These are phyloP conservation scores for Scytalopus superciliaris DNA, from an alignment of 2,113 vertebrate species.

Conservation along the genomic window DNA sequence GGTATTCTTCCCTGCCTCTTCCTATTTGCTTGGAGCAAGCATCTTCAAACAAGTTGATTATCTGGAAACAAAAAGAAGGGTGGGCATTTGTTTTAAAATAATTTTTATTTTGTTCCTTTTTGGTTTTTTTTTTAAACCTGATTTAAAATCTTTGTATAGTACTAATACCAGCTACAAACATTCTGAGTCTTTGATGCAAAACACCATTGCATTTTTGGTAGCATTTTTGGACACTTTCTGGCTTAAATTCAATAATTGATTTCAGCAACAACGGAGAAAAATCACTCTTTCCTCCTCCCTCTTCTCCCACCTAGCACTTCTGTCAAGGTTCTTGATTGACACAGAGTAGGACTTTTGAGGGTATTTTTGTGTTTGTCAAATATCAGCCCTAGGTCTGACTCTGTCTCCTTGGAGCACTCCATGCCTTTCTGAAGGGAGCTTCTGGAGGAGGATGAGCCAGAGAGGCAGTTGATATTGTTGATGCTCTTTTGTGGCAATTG, in stretches of 20 bases:
- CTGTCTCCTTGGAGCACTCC: not conserved
- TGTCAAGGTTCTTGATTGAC: not conserved
- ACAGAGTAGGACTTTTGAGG: conserved; percentile 12
- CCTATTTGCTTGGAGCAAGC: fast-evolving
- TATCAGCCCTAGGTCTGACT: not conserved
- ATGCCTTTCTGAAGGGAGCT: not conserved
- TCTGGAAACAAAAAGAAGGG: not conserved
- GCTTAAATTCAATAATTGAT: not conserved
- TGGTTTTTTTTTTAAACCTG: not conserved
- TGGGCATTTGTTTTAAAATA: not conserved
- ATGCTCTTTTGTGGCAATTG: not conserved
- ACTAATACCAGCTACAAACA: not conserved
- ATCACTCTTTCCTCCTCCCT: not conserved
- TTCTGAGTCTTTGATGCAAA: not conserved
- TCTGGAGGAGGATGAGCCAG: not conserved
- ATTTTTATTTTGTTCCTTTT: not conserved
- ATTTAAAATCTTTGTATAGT: not conserved
- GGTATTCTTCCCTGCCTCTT: fast-evolving
- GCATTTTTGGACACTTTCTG: not conserved
- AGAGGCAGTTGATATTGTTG: not conserved
- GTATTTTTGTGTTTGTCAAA: conserved; percentile 21
- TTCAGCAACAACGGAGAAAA: not conserved
- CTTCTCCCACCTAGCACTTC: not conserved
- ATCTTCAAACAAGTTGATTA: not conserved
- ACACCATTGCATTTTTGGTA: not conserved